Percentiles rank a stretch among this genome's conserved stretches.
phyloP scores from a whole-genome alignment of 2,888 invertebrate species.

The Plebejus melissa region DNA sequence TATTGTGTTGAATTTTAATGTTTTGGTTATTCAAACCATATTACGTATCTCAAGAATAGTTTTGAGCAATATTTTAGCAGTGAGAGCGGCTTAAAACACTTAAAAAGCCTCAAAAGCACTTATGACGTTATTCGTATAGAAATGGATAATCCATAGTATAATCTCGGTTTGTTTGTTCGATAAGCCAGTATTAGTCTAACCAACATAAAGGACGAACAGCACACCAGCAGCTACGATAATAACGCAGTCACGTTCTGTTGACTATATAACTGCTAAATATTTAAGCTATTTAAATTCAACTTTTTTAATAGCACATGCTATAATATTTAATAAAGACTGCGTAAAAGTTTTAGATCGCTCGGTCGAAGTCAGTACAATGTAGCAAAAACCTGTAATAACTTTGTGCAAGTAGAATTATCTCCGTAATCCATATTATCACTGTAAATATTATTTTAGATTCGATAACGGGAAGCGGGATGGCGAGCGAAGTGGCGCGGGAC shows the following conservation, averaged over 20 bases:
- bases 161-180: neutral
- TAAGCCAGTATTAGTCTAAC: neutral
- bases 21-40: no score
- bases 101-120: no score
- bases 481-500: neutral
- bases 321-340: no score
- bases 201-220: neutral
- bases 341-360: no score
- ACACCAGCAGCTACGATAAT: no score
- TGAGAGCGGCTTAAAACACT: no score
- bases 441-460: neutral
- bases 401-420: neutral
- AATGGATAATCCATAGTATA: neutral
- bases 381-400: no score
- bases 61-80: no score
- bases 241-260: neutral
- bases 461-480: constrained; percentile 5
- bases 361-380: no score
- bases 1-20: no score
- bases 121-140: no score
- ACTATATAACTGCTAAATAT: neutral
- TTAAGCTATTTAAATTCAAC: neutral
- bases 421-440: neutral
- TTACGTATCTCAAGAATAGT: no score
- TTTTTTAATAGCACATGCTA: neutral